Evolutionary conservation across 2,888 invertebrate genomes (phyloP), one percentile per base, ranked within the genome.

Genomic region (Phaonia tiefii): DNA sequence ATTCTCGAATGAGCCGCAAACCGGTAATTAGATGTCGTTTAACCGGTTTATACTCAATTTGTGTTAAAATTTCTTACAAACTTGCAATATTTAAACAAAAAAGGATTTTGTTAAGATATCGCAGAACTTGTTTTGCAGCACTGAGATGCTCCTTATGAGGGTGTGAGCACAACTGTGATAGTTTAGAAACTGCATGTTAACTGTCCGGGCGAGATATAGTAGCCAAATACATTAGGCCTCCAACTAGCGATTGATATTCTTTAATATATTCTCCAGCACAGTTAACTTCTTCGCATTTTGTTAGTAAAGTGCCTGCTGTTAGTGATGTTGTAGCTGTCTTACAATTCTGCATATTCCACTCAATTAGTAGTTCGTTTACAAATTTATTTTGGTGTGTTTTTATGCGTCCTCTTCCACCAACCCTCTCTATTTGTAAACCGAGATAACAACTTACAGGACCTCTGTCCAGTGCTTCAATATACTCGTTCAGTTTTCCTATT

Each of bases 101-200:
- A n/a, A n/a, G n/a, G n/a, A n/a, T 31, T 5, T 8, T 26, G 31
- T 76, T 81, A 1, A 82, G 67, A 31, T 84, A 80, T 17, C 81
- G 63, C 20, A 84, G 60, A 0, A 75, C 51, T 54, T 65, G 42
- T 60, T 81, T 82, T 0, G 83, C 83, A 37, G 77, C 83, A 46
- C 66, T 25, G 49, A 83, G 79, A 42, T 83, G 82, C 17, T 84
- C 82, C 17, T 66, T 67, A 37, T 84, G 81, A 3, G 84, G 82
- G 70, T 84, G 82, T 15, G 58, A 58, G 22, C 76, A 46, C 37
- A 80, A 84, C 49, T 84, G 81, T 8, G 80, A 56, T 26, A 80
- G 15, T 42, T 75, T 82, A 0, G 79, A 83, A 8, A 82, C 77
- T 39, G 51, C 49, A 42, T 79, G 74, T 13, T 72, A 51, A 25